Percentiles rank a stretch among this genome's conserved stretches.
Evolutionary conservation across 2,797 vertebrate species (phyloP).

Genomic region (Heteromormyrus szaboi): DNA sequence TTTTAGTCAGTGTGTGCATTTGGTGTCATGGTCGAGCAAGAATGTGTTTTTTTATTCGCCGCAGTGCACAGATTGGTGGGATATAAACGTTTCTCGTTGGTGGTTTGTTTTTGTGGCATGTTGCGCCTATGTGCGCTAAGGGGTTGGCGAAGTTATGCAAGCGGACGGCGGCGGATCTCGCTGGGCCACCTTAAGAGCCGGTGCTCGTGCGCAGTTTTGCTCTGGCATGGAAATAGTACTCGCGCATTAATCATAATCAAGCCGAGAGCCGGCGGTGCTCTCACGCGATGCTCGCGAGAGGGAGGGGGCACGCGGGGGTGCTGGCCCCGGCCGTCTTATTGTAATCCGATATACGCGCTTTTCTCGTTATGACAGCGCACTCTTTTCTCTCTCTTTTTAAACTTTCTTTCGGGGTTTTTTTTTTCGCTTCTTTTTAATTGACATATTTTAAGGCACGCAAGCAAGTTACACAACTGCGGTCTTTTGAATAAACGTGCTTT

Average conservation of each 20-base stretch:
- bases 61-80: not conserved
- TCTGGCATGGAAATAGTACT: slow-evolving; percentile 50
- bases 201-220: slow-evolving; percentile 34
- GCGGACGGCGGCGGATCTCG: not conserved
- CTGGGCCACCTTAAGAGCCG: slow-evolving; percentile 57
- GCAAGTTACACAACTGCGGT: slow-evolving; percentile 51
- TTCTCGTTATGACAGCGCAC: slow-evolving; percentile 57
- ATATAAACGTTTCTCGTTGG: not conserved
- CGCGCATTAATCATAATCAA: slow-evolving; percentile 69
- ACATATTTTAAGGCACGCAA: slow-evolving; percentile 66
- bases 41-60: not conserved
- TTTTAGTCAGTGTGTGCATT: not conserved
- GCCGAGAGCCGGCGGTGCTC: slow-evolving; percentile 57
- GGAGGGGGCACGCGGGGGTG: slow-evolving; percentile 45
- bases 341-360: slow-evolving; percentile 63
- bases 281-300: slow-evolving; percentile 65
- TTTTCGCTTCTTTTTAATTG: slow-evolving; percentile 49
- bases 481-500: not conserved
- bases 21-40: not conserved
- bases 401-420: slow-evolving; percentile 42
- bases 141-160: not conserved
- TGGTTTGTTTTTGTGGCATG: not conserved
- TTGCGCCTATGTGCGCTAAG: not conserved
- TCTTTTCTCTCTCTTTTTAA: slow-evolving; percentile 53
- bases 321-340: slow-evolving; percentile 45